Evolutionary conservation across 2,888 invertebrate genomes (phyloP), one percentile per base, ranked within the genome.

Genomic region (Hemithea aestivaria): DNA sequence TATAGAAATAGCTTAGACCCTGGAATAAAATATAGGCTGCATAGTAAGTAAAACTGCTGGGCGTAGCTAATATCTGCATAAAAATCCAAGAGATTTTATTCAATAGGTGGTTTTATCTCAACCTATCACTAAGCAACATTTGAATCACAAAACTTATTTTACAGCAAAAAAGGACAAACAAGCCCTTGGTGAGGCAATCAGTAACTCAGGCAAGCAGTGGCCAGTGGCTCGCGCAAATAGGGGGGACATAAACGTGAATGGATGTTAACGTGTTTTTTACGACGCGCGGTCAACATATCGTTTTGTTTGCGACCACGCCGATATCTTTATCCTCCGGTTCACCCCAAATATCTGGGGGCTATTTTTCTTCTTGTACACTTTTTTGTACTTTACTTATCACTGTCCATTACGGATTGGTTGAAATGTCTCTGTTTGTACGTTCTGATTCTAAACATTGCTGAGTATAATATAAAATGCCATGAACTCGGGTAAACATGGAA

Each of bases 221-320:
- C 66, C 77, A 68, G 76, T 75, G 83, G 78, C 66, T 72, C 65
- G 67, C 65, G 63, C 76, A 79, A 84, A 82, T 78, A 82, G 79
- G 81, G n/a, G 41, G 84, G 81, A 68, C 69, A 79, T 76, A 82
- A 83, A 85, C 76, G 76, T 80, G 82, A 83, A 87, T 87, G 80
- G 84, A 87, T 85, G 87, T 83, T 85, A 87, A 87, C 85, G 85
- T 82, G 85, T 83, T 85, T 85, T 87, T 87, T 85, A 87, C 84
- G 84, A 82, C 62, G 62, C 61, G 62, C 66, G 77, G 73, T 76
- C 80, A 78, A 77, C 81, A 76, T 82, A 80, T 80, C 80, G 80
- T 78, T 82, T 77, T 83, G 82, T 84, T 84, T 84, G 83, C 77
- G 72, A 66, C 74, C 78, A 57, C 65, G 43, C 35, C 66, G 74